Percentiles rank a stretch among this genome's conserved stretches.
These are phyloP conservation scores for Apogon talboti DNA, from an alignment of 2,797 vertebrate species.

Conservation along the genomic window DNA sequence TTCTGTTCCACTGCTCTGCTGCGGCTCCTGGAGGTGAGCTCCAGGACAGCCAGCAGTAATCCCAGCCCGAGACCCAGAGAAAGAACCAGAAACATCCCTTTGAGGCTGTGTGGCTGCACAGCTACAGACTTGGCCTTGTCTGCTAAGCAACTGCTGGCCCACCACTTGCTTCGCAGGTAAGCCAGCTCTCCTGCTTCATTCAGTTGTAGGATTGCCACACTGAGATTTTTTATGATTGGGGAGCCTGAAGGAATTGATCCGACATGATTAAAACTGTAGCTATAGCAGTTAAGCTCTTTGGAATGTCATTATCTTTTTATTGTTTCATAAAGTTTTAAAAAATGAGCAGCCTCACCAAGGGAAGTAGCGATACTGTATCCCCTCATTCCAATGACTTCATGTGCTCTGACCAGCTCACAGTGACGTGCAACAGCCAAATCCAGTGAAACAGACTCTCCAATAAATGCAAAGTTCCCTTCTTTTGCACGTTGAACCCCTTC, in stretches of 20 bases:
- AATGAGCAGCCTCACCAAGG: conserved; percentile 79
- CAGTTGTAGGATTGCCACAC: conserved; percentile 87
- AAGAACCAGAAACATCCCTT: conserved; percentile 89
- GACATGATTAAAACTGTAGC: background rate
- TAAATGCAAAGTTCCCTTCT: conserved; percentile 89
- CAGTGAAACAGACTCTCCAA: conserved; percentile 90
- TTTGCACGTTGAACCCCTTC: conserved; percentile 86
- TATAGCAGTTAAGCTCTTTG: background rate
- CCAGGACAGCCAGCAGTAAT: conserved; percentile 83
- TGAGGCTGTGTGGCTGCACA: conserved; percentile 82
- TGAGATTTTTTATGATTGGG: conserved; percentile 86
- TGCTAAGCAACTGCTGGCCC: conserved; percentile 87
- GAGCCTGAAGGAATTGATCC: conserved; percentile 78
- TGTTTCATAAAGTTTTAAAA: background rate
- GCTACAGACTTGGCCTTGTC: conserved; percentile 73
- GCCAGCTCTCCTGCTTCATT: conserved; percentile 87
- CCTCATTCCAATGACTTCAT: conserved; percentile 88
- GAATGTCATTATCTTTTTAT: background rate
- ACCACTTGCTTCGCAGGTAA: conserved; percentile 90
- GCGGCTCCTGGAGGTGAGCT: conserved; percentile 86
- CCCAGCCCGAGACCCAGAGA: conserved; percentile 86
- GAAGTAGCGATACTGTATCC: conserved; percentile 89
- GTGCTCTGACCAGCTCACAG: conserved; percentile 87
- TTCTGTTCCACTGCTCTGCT: conserved; percentile 82
- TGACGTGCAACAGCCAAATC: conserved; percentile 88